phyloP scores from a whole-genome alignment of 92 coral and sea anemone genomes.

The Zoanthus sansibaricus region DNA sequence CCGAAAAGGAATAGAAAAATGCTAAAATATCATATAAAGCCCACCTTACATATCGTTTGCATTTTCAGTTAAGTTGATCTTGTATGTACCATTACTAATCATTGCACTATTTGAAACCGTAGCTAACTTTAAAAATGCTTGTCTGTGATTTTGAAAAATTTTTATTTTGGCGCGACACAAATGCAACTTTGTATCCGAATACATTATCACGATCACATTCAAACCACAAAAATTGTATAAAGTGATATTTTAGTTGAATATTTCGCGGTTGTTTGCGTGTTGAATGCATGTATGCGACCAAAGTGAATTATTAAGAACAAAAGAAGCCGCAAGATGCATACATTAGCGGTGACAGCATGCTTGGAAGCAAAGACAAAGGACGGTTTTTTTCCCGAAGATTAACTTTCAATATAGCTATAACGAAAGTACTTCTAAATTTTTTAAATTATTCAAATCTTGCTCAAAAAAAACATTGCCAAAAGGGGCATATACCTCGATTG shows the following conservation, averaged over 20 bases:
- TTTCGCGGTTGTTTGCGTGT: slow-evolving; percentile 9
- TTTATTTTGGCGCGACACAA: no score
- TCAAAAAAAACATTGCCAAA: background rate
- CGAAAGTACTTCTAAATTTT: slow-evolving; percentile 1
- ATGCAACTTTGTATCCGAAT: background rate
- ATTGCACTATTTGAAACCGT: no score
- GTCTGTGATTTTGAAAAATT: no score
- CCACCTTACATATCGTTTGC: no score
- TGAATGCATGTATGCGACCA: background rate
- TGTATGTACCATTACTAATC: no score
- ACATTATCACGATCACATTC: background rate
- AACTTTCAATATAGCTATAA: slow-evolving; percentile 13
- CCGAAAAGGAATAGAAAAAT: no score
- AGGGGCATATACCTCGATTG: slow-evolving; percentile 71
- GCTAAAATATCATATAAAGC: no score
- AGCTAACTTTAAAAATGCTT: no score
- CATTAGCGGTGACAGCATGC: slow-evolving; percentile 28
- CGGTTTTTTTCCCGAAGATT: slow-evolving; percentile 11
- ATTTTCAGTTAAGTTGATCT: no score
- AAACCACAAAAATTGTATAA: background rate
- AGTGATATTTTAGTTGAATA: background rate
- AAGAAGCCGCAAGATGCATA: slow-evolving; percentile 35
- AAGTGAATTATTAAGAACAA: background rate
- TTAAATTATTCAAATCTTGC: background rate
- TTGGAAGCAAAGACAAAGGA: slow-evolving; percentile 22